Evolutionary conservation across 2,888 invertebrate species (phyloP), one percentile per base, ranked within the genome.

Genomic region (Acanthosepion esculentum): DNA sequence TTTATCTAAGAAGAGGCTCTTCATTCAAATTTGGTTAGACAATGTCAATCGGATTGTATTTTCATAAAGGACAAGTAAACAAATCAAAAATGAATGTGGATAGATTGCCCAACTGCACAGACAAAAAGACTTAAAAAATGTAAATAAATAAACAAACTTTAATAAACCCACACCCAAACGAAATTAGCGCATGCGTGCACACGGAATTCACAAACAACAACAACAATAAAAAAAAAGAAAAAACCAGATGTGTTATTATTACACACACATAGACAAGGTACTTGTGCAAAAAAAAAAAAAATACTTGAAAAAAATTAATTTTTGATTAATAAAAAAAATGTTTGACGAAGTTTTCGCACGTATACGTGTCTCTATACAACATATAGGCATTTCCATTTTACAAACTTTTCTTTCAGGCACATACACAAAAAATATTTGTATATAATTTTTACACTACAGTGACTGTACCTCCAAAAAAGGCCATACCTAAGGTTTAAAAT

Each of bases 401-500:
- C 41, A 41, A 41, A 41, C 41, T 41, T 41, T 41, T 41, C 2
- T 41, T 41, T 41, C 41, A 41, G 41, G 41, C 41, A 41, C 41
- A 41, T 41, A 41, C 41, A 41, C 41, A 41, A 2, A 41, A 3
- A 41, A 41, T n/a, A n/a, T n/a, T n/a, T n/a, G n/a, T n/a, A n/a
- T n/a, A n/a, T n/a, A n/a, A 2, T 41, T 41, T 2, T 1, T 2
- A 2, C 3, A 41, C 41, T n/a, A n/a, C n/a, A n/a, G n/a, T n/a
- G n/a, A 41, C 41, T 41, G 41, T 41, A 41, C 41, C 41, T 41
- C 41, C 41, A 0, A 41, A 41, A 41, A 41, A 41, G 2, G 41
- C 2, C 41, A 41, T 41, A 41, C 2, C 41, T 1, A n/a, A n/a
- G 41, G 41, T 41, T 41, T 41, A 41, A 41, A 41, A 41, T 41